Evolutionary conservation across 2,113 vertebrate species (phyloP).

Genomic region (Prunella fulvescens): DNA sequence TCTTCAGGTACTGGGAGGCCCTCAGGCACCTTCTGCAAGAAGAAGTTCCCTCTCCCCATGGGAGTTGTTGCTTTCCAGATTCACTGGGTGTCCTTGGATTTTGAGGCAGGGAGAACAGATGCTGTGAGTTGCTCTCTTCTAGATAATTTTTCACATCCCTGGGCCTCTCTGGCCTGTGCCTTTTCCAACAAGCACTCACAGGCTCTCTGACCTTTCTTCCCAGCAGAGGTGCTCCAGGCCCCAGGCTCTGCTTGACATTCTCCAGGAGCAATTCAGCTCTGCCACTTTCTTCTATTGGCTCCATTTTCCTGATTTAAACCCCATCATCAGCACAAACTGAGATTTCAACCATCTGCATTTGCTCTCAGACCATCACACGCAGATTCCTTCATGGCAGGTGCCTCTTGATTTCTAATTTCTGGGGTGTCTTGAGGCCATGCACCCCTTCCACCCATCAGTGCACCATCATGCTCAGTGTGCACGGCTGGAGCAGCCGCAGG

Average conservation of each 20-base stretch:
- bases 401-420: neutral
- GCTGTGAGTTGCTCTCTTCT: neutral
- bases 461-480: neutral
- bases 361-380: accelerated
- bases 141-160: neutral
- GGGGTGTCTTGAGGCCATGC: neutral
- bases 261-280: neutral
- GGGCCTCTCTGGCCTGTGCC: neutral
- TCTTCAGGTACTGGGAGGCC: neutral
- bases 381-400: neutral
- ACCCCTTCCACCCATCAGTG: neutral
- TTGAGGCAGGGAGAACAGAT: neutral
- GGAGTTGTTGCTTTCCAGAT: neutral
- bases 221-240: neutral
- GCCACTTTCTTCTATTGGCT: neutral
- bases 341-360: neutral
- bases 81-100: neutral
- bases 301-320: neutral
- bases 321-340: neutral
- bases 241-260: neutral
- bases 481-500: neutral
- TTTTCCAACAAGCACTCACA: neutral
- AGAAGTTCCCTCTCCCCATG: neutral
- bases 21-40: neutral
- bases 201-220: neutral